Conservation (phyloP, 2,888 invertebrate genomes). For the Leptodirus hochenwartii region DNA sequence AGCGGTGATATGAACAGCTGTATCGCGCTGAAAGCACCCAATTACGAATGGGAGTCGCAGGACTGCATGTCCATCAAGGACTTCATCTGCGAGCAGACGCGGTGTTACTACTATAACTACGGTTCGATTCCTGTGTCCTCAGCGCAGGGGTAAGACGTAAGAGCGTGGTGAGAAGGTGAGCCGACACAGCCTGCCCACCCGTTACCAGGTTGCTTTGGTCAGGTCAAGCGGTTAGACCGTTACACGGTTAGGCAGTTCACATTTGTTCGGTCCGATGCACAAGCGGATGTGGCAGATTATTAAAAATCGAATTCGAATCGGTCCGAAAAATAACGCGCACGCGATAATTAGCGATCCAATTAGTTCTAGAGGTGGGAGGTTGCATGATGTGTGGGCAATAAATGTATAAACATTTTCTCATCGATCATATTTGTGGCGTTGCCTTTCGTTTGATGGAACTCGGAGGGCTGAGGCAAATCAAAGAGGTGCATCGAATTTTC, state of each 20-base stretch:
- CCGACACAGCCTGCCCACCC: slow-evolving; percentile 20
- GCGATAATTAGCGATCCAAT: too few species aligned
- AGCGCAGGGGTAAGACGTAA: slow-evolving; percentile 88
- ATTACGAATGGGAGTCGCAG: slow-evolving; percentile 65
- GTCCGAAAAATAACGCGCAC: too few species aligned
- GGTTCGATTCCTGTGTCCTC: slow-evolving; percentile 79
- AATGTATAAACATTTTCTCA: too few species aligned
- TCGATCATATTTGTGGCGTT: too few species aligned
- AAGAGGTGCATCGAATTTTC: too few species aligned
- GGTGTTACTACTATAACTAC: slow-evolving; percentile 82
- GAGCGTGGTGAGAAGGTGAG: too few species aligned
- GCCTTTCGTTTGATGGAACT: too few species aligned
- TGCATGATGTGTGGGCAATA: slow-evolving; percentile 21
- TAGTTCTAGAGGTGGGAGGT: slow-evolving; percentile 20
- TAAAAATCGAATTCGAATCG: too few species aligned
- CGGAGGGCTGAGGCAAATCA: too few species aligned
- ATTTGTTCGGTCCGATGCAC: too few species aligned
- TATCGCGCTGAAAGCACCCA: slow-evolving; percentile 58
- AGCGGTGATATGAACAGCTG: slow-evolving; percentile 51
- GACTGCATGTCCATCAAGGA: slow-evolving; percentile 71
- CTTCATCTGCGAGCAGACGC: slow-evolving; percentile 79
- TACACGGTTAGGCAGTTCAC: too few species aligned
- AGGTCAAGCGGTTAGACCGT: slow-evolving; percentile 5
- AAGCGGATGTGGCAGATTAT: too few species aligned
- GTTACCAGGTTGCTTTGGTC: slow-evolving; percentile 21